Percentiles rank a stretch among this genome's conserved stretches.
Conservation (phyloP, 37 sponge, comb jelly and placozoan genomes). For the Petrosia ficiformis region DNA sequence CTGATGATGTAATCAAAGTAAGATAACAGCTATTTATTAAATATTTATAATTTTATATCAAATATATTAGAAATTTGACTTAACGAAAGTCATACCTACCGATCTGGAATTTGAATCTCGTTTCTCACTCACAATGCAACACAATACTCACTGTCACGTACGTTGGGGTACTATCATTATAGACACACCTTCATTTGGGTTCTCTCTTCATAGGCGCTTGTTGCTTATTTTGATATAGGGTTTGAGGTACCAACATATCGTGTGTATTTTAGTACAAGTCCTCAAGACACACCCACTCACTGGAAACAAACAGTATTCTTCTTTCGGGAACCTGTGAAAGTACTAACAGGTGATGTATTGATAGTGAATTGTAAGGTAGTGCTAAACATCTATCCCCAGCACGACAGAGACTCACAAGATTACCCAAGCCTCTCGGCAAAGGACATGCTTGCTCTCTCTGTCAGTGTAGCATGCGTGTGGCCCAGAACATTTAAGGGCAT, state of each 20-base stretch:
- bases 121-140: conserved; percentile 39
- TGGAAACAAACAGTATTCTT: conserved; percentile 84
- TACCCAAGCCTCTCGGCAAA: too few species aligned
- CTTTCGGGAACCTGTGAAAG: conserved; percentile 36
- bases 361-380: not conserved
- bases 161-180: conserved; percentile 5
- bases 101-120: conserved; percentile 57
- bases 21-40: not conserved
- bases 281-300: conserved; percentile 66
- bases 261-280: conserved; percentile 48
- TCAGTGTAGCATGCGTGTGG: too few species aligned
- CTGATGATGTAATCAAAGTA: conserved; percentile 57
- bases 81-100: conserved; percentile 11
- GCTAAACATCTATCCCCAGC: not conserved
- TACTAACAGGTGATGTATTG: conserved; percentile 45
- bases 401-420: too few species aligned
- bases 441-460: too few species aligned
- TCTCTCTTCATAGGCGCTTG: conserved; percentile 45
- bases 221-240: conserved; percentile 66
- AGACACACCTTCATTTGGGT: not conserved
- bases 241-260: conserved; percentile 27
- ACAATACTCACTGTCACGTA: conserved; percentile 51
- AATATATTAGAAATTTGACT: conserved; percentile 45
- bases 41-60: not conserved
- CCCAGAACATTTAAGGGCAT: too few species aligned